Evolutionary conservation across 2,888 invertebrate genomes (phyloP), one percentile per base, ranked within the genome.

Genomic region (Trimorus sp.): DNA sequence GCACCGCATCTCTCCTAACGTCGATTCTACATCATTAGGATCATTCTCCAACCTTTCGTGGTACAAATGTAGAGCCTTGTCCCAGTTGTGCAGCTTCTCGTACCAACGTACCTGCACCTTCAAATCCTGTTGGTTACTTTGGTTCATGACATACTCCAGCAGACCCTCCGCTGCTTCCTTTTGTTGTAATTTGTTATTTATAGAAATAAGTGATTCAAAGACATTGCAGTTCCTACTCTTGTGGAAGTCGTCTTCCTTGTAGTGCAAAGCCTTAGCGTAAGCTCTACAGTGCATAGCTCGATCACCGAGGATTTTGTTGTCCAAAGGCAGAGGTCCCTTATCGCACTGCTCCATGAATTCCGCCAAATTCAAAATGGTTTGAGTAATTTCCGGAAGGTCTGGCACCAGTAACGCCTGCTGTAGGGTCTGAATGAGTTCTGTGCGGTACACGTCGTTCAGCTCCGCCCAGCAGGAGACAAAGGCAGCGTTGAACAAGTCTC

Each of bases 311-410:
- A 98, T 92, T 78, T 96, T 95, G 0, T 97, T 95, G 79, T 98
- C 96, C 79, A 99, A 94, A 0, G 99, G 98, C 82, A 99, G 92
- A 0, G 98, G 96, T 36, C 98, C 98, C 89, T 97, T 96, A 89
- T 99, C 99, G 89, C 99, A 99, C 90, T 99, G 99, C 88, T 99
- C 99, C 98, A 99, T 99, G 89, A 99, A 99, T 92, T 99, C 99
- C 0, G 99, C 99, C 82, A 99, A 93, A 93, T 99, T 99, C 12
- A 99, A 93, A 81, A 99, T 96, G 0, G 98, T 98, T 89, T 99
- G 99, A 0, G 98, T 98, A 56, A 99, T 96, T 91, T 99, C 99
- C 0, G 98, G 98, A 70, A 98, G 95, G 89, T 98, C 98, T 5
- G 98, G 97, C 0, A 98, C 97, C 78, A 95, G 95, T 7, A 99